Evolutionary conservation across 2,888 invertebrate species (phyloP).

Genomic region (Drosophila barbarae): DNA sequence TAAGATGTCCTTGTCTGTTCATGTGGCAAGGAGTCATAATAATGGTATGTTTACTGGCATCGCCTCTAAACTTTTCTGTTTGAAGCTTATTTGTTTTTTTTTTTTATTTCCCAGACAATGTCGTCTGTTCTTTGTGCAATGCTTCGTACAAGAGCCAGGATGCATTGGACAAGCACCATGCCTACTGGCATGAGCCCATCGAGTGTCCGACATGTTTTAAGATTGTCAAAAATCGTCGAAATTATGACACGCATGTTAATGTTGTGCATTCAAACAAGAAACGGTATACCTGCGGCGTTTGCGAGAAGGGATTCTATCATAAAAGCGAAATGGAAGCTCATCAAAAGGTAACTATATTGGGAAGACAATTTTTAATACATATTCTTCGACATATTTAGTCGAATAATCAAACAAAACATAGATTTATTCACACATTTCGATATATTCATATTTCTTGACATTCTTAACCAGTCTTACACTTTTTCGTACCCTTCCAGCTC

Average conservation of each 20-base stretch:
- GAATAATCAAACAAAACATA: too few relatives aligned
- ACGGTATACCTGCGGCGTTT: conserved; percentile 72
- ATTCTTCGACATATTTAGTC: too few relatives aligned
- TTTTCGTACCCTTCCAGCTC: conserved; percentile 34
- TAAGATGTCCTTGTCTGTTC: conserved; percentile 77
- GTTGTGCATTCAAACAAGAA: conserved; percentile 75
- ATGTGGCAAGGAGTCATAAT: conserved; percentile 78
- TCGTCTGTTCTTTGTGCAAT: conserved; percentile 66
- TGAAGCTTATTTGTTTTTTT: not conserved
- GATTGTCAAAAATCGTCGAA: conserved; percentile 72
- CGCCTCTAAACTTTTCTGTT: fast-evolving
- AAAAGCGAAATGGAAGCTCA: conserved; percentile 76
- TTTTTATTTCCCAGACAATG: conserved; percentile 49
- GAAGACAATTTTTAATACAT: too few relatives aligned
- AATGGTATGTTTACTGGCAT: conserved; percentile 61
- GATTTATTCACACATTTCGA: too few relatives aligned
- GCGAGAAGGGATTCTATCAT: conserved; percentile 77
- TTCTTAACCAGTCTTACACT: too few relatives aligned
- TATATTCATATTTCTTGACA: not conserved
- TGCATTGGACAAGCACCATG: conserved; percentile 68
- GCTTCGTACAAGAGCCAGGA: conserved; percentile 63
- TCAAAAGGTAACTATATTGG: conserved; percentile 47
- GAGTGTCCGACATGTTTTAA: conserved; percentile 71
- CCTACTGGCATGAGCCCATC: conserved; percentile 67
- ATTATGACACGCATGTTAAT: conserved; percentile 70